These are phyloP conservation scores for Silurus aristotelis DNA, from an alignment of 2,797 vertebrate species.

Conservation along the genomic window DNA sequence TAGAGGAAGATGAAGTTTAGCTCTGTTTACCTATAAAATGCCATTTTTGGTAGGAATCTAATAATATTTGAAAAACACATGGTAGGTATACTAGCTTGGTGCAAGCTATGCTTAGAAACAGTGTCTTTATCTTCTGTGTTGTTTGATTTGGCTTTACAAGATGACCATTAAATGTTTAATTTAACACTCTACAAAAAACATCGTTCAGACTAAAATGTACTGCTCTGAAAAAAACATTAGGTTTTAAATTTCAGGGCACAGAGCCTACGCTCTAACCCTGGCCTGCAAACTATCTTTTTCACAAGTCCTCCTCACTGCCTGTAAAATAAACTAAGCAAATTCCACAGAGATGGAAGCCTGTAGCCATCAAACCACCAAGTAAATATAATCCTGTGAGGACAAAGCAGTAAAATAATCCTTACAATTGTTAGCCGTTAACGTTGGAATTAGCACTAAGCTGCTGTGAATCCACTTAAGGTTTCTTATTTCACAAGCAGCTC, in stretches of 20 bases:
- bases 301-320: conserved; percentile 43
- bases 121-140: background rate
- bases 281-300: conserved; percentile 40
- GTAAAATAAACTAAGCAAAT: conserved; percentile 53
- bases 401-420: conserved; percentile 46
- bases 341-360: conserved; percentile 34
- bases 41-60: background rate
- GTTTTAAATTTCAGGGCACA: background rate
- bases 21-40: background rate
- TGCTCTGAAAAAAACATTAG: conserved; percentile 5
- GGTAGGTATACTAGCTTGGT: background rate
- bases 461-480: conserved; percentile 45
- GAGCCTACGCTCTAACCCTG: conserved; percentile 26
- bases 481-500: conserved; percentile 35
- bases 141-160: background rate
- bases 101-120: background rate
- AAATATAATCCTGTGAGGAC: conserved; percentile 40
- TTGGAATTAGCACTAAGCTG: conserved; percentile 46
- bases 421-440: conserved; percentile 39
- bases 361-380: conserved; percentile 29
- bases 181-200: background rate
- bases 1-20: background rate
- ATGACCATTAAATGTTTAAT: background rate
- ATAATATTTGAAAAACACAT: background rate
- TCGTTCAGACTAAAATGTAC: background rate